Evolutionary conservation across 2,797 vertebrate genomes (phyloP).

Genomic region (Rallus crepitans): DNA sequence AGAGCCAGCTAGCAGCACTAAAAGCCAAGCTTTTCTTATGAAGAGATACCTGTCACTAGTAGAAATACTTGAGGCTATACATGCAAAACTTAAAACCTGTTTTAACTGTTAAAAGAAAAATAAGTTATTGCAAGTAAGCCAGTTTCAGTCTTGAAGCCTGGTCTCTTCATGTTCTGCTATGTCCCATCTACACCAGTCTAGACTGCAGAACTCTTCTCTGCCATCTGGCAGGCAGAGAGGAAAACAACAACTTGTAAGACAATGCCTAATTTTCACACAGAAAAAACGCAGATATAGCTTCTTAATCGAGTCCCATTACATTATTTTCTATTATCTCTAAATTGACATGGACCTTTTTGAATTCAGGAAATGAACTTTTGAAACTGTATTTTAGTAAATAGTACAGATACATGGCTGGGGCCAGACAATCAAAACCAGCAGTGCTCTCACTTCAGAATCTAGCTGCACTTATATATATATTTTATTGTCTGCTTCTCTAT

Average conservation of each 20-base stretch:
- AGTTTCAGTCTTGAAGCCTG: constrained; percentile 32
- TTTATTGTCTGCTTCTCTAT: constrained; percentile 16
- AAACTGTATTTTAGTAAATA: not conserved
- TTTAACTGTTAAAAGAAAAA: not conserved
- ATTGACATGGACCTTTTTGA: not conserved
- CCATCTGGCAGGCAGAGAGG: constrained; percentile 65
- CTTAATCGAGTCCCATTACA: not conserved
- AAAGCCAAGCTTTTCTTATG: not conserved
- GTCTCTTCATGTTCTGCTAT: constrained; percentile 71
- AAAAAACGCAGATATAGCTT: not conserved
- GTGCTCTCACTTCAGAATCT: not conserved
- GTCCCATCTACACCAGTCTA: constrained; percentile 71
- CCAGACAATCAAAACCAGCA: not conserved
- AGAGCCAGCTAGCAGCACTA: not conserved
- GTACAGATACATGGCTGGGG: not conserved
- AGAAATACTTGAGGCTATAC: not conserved
- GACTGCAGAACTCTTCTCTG: constrained; percentile 64
- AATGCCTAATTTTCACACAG: constrained; percentile 18
- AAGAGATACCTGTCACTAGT: not conserved
- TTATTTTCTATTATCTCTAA: not conserved
- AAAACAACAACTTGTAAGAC: constrained; percentile 42
- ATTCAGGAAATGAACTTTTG: not conserved
- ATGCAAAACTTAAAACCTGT: not conserved
- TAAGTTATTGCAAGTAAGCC: not conserved
- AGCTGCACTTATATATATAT: constrained; percentile 8